phyloP scores from a whole-genome alignment of 1,140 invertebrate species.

The Drosophila triauraria region DNA sequence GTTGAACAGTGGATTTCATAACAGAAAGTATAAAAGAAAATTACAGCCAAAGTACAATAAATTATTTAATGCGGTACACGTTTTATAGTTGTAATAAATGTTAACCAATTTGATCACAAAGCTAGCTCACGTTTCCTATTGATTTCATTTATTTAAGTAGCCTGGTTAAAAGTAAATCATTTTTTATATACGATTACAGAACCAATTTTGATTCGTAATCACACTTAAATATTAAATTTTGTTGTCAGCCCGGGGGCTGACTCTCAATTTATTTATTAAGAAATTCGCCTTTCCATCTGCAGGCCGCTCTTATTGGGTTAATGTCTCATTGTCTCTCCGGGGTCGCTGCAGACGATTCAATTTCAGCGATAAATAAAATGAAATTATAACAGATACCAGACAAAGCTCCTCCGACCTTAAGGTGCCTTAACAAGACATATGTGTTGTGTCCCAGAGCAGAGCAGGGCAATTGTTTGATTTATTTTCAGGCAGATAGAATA shows the following conservation, averaged over 20 bases:
- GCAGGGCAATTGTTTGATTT: slow-evolving; percentile 73
- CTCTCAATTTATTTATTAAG: slow-evolving; percentile 22
- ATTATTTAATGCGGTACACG: neutral
- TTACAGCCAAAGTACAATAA: neutral
- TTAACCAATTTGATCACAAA: neutral
- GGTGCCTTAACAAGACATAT: slow-evolving; percentile 50
- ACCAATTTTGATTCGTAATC: neutral
- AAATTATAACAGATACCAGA: slow-evolving; percentile 72
- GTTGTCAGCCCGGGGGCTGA: neutral
- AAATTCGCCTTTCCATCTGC: slow-evolving; percentile 23
- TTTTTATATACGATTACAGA: neutral
- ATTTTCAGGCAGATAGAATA: slow-evolving; percentile 55
- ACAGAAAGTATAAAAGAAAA: slow-evolving; percentile 2
- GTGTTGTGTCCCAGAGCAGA: slow-evolving; percentile 29
- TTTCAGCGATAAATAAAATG: slow-evolving; percentile 75
- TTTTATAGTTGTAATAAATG: neutral
- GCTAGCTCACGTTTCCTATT: slow-evolving; percentile 6
- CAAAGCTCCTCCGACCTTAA: slow-evolving; percentile 32
- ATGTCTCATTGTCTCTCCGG: slow-evolving; percentile 75
- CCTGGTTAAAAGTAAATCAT: neutral
- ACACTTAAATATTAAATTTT: slow-evolving; percentile 18
- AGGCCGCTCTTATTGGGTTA: slow-evolving; percentile 67
- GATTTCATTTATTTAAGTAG: slow-evolving; percentile 15
- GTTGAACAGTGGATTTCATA: slow-evolving; percentile 1
- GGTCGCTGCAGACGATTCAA: slow-evolving; percentile 67